These are phyloP conservation scores for Anoplopoma fimbria DNA, from an alignment of 2,113 vertebrate species.

Conservation along the genomic window DNA sequence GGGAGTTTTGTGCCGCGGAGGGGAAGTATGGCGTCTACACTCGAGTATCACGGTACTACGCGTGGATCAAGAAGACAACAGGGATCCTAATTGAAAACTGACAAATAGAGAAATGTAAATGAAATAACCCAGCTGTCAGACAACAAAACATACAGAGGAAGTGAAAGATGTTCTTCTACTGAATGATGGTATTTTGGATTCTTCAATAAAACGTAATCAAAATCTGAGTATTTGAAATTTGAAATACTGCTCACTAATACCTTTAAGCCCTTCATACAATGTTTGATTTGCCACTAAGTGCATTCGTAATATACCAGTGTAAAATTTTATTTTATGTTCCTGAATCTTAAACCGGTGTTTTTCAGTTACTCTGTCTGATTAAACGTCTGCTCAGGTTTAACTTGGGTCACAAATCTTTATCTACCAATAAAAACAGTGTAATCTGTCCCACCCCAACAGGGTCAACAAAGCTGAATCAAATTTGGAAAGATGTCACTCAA, in stretches of 20 bases:
- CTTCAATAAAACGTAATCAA: slow-evolving; percentile 34
- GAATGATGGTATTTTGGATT: background rate
- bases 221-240: slow-evolving; percentile 1
- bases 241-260: background rate
- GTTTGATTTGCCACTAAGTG: background rate
- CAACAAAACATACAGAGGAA: background rate
- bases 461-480: background rate
- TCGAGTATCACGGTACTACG: slow-evolving; percentile 85
- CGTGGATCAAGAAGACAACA: slow-evolving; percentile 88
- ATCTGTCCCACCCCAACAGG: background rate
- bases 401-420: background rate
- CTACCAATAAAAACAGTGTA: background rate
- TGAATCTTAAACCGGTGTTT: background rate
- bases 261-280: background rate
- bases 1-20: slow-evolving; percentile 90
- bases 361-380: background rate
- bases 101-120: background rate
- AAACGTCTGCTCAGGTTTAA: background rate
- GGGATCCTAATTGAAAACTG: slow-evolving; percentile 39
- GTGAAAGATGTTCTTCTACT: background rate
- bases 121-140: background rate
- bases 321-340: background rate
- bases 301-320: background rate
- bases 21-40: slow-evolving; percentile 96
- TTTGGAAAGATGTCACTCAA: background rate